Evolutionary conservation across 2,888 invertebrate genomes (phyloP), one percentile per base, ranked within the genome.

Genomic region (Poecilobothrus nobilitatus): DNA sequence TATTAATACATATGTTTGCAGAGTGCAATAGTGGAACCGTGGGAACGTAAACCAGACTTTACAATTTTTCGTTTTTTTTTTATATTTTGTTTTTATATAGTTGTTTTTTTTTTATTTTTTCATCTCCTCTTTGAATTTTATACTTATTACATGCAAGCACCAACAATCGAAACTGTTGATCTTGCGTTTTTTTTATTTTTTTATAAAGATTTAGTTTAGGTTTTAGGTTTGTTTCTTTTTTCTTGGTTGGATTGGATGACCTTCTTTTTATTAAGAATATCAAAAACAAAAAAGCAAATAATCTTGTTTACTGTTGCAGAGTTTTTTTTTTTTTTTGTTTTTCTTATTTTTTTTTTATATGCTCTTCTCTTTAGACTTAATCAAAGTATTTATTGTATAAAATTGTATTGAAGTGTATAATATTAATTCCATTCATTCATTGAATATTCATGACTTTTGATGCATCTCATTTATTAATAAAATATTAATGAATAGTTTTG

Each of bases 41-140:
- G 53, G 53, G 53, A 53, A 53, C 53, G 53, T 53, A 53, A 53
- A 53, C 53, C 53, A 53, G 53, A 53, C 53, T 53, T 53, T 18
- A 12, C 18, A n/a, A 12, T 9, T 53, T 53, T 9, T n/a, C 18
- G 10, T 53, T 53, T 53, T 53, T 53, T n/a, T 53, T 53, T 6
- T 53, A 18, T 3, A 15, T 37, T 10, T 37, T 37, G 12, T 37
- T 37, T 10, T 37, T 37, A 8, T 53, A 53, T 53, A 2, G 53
- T 37, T 37, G 37, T 37, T 53, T 53, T 44, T 10, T 10, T 44
- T 53, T 53, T 53, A 18, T 53, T 53, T 53, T 53, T 18, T 18
- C 15, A 4, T 53, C 27, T 53, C n/a, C 15, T 53, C 18, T 53
- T 53, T 53, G 6, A 2, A 53, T 18, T 53, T 53, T n/a, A 53